Evolutionary conservation across 2,797 vertebrate species (phyloP), one percentile per base, ranked within the genome.

Genomic region (Ctenopoma multispine): DNA sequence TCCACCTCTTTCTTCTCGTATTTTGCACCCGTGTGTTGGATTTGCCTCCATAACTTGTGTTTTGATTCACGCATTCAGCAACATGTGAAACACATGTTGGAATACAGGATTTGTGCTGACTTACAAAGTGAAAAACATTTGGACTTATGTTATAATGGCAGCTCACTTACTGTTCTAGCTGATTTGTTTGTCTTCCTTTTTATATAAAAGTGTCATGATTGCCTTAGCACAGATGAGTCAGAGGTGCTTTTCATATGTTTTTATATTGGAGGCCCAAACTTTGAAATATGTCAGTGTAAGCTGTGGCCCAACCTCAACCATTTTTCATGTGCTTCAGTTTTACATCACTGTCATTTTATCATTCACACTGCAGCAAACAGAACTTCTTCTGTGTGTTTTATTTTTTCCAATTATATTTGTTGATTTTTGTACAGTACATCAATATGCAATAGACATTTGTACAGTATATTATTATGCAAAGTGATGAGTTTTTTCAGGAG

Each of bases 381-480:
- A 67, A 68, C 65, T 67, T 43, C 40, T 27, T 68, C 47, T 54
- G 46, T 23, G 60, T 58, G 56, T 43, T 81, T 60, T 18, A 50
- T 68, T 48, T 74, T 57, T 63, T 71, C 48, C 20, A 29, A 6
- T 65, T 75, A 27, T 59, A 56, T 27, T 12, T 71, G 49, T 82
- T 62, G 7, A 41, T 85, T 89, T 88, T 80, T 90, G 89, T 89
- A 84, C 76, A 88, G 79, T 87, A 55, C 21, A 44, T 87, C 55
- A 79, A 86, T 92, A 93, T 93, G 92, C 90, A 91, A 90, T 83
- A 78, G 58, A 66, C 51, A 61, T 88, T 86, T 89, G 85, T 90
- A 89, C 68, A 89, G 82, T 88, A 90, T 72, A 78, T 87, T 79
- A 88, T 84, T 92, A 90, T 92, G 90, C 91, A 93, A 91, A 84